phyloP scores from a whole-genome alignment of 1,140 invertebrate species.

The Hycleus phaleratus region DNA sequence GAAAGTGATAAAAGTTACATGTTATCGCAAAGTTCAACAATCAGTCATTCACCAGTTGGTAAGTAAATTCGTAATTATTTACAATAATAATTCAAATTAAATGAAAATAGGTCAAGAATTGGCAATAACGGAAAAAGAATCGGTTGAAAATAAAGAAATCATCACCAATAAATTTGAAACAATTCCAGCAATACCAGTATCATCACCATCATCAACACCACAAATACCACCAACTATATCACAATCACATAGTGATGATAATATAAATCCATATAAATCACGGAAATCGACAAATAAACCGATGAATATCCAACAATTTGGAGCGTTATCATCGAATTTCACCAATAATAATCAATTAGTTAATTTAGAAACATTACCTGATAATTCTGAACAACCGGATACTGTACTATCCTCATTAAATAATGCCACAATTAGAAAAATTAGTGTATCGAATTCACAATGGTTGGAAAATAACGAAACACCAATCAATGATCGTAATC shows the following conservation, averaged over 20 bases:
- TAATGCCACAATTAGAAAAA: neutral
- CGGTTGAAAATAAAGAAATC: slow-evolving; percentile 34
- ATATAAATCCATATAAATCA: slow-evolving; percentile 40
- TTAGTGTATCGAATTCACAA: slow-evolving; percentile 14
- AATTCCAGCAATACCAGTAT: neutral
- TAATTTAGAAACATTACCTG: slow-evolving; percentile 54
- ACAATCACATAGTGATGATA: slow-evolving; percentile 19
- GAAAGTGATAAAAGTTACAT: slow-evolving; percentile 51
- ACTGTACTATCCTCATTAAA: slow-evolving; percentile 11
- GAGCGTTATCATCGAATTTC: neutral
- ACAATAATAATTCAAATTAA: too few relatives aligned
- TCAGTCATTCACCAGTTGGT: slow-evolving; percentile 34
- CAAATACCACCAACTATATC: slow-evolving; percentile 19
- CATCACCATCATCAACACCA: slow-evolving; percentile 21
- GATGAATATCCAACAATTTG: neutral
- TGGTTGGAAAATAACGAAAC: slow-evolving; percentile 51
- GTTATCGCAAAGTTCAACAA: slow-evolving; percentile 47
- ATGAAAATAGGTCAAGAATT: too few relatives aligned
- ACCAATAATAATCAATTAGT: slow-evolving; percentile 32
- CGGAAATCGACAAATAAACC: slow-evolving; percentile 36
- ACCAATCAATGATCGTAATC: slow-evolving; percentile 58
- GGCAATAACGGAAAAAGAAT: neutral
- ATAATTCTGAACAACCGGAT: slow-evolving; percentile 57
- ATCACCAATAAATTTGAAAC: neutral
- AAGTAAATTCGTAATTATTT: neutral